These are phyloP conservation scores for Phenganax subtilis DNA, from an alignment of 92 coral and sea anemone genomes.

Conservation along the genomic window DNA sequence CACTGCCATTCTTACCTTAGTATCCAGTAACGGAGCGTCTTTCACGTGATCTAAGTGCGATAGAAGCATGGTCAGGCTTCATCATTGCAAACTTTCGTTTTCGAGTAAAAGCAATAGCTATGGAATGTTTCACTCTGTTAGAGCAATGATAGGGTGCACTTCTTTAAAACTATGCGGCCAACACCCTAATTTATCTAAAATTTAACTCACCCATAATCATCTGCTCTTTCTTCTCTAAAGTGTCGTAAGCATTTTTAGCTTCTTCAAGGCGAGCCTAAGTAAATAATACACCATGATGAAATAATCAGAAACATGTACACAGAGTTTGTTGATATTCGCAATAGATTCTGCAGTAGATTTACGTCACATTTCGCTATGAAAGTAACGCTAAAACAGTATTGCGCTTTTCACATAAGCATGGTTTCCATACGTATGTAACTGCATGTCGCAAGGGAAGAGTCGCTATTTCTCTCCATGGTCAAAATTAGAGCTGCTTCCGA, in stretches of 20 bases:
- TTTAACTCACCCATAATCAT: slow-evolving; percentile 8
- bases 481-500: no score
- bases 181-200: no score
- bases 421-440: no score
- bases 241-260: slow-evolving; percentile 28
- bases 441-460: no score
- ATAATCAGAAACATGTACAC: not conserved
- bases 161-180: not conserved
- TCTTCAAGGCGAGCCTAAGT: slow-evolving; percentile 36
- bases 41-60: slow-evolving; percentile 24
- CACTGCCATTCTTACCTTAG: slow-evolving; percentile 24
- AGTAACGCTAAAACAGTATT: no score
- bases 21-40: slow-evolving; percentile 18
- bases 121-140: not conserved
- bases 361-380: no score
- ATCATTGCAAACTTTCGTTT: no score
- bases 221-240: slow-evolving; percentile 3
- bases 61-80: not conserved
- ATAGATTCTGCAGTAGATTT: no score
- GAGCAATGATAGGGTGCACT: not conserved
- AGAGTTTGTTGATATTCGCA: no score
- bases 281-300: not conserved
- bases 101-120: no score
- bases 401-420: no score
- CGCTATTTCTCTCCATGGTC: no score